These are phyloP conservation scores for Scaptomyza parva DNA, from an alignment of 2,888 invertebrate species.

Conservation along the genomic window DNA sequence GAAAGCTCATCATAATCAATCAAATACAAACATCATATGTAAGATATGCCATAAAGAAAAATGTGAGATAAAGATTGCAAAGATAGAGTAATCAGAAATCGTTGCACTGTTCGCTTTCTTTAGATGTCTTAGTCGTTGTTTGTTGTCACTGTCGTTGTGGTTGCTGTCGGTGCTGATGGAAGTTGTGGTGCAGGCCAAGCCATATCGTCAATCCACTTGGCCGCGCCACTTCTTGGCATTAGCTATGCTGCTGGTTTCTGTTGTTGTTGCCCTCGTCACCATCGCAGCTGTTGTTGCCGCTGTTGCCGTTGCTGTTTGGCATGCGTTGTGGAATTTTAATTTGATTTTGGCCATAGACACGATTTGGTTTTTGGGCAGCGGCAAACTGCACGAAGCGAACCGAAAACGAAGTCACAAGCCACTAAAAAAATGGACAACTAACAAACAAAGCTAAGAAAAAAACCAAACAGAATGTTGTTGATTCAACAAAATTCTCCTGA, in stretches of 20 bases:
- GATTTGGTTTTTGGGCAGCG: conserved; percentile 73
- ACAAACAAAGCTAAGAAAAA: conserved; percentile 22
- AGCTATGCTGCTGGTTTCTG: conserved; percentile 65
- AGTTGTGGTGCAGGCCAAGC: conserved; percentile 46
- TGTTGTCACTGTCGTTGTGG: conserved; percentile 4
- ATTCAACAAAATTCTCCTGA: conserved; percentile 26
- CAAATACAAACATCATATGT: too few relatives aligned
- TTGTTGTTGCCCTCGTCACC: conserved; percentile 22
- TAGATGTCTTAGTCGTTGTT: conserved; percentile 10
- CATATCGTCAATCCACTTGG: conserved; percentile 52
- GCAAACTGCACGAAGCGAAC: conserved; percentile 58
- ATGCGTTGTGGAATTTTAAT: conserved; percentile 81
- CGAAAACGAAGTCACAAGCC: conserved; percentile 47
- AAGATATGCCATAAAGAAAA: too few relatives aligned
- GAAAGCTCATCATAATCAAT: too few relatives aligned
- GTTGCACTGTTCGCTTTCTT: conserved; percentile 7
- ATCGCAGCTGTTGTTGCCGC: conserved; percentile 2
- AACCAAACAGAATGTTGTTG: conserved; percentile 18
- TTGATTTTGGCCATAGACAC: conserved; percentile 81
- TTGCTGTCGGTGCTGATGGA: conserved; percentile 5
- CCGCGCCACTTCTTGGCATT: conserved; percentile 77
- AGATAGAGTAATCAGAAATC: neutral
- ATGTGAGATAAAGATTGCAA: too few relatives aligned
- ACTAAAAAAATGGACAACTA: conserved; percentile 44
- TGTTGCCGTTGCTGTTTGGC: conserved; percentile 55